A percentile compares a stretch with the other conserved stretches of the same genome.
Evolutionary conservation across 2,888 invertebrate species (phyloP).

Genomic region (Acrobasis suavella): DNA sequence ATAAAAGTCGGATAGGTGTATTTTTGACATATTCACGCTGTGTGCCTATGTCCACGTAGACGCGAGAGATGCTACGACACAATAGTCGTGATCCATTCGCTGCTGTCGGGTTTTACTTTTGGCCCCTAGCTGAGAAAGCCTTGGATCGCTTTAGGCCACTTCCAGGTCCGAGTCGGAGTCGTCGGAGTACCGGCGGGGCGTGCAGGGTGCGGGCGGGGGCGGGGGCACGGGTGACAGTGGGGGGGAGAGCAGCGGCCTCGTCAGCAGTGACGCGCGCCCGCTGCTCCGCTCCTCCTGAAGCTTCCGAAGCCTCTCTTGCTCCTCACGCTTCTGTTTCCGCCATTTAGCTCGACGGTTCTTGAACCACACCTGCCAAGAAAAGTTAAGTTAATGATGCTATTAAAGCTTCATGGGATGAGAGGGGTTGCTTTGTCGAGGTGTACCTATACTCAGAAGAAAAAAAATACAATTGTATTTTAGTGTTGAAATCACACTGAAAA

Average conservation of each 20-base stretch:
- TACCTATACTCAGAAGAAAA: too few species aligned
- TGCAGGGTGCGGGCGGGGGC: slow-evolving; percentile 49
- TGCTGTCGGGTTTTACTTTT: too few species aligned
- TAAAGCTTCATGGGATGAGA: too few species aligned
- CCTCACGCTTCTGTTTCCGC: slow-evolving; percentile 96
- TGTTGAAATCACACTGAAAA: too few species aligned
- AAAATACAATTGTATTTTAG: too few species aligned
- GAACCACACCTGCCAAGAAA: slow-evolving; percentile 93
- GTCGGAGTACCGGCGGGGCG: slow-evolving; percentile 81
- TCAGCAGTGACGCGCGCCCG: slow-evolving; percentile 64
- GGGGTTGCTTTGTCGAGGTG: too few species aligned
- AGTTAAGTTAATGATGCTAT: not conserved
- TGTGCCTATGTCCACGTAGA: too few species aligned
- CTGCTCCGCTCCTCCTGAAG: slow-evolving; percentile 89
- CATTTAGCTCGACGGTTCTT: slow-evolving; percentile 97
- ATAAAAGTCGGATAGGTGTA: too few species aligned
- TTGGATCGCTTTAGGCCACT: slow-evolving; percentile 84
- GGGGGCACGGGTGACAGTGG: slow-evolving; percentile 62
- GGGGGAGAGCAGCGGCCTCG: slow-evolving; percentile 35
- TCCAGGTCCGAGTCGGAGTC: slow-evolving; percentile 92
- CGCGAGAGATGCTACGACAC: too few species aligned
- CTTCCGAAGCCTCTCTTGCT: slow-evolving; percentile 91
- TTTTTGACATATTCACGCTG: too few species aligned
- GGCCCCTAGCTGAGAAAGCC: not conserved
- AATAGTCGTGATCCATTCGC: too few species aligned